These are phyloP conservation scores for Myiozetetes cayanensis DNA, from an alignment of 2,113 vertebrate species.

Conservation along the genomic window DNA sequence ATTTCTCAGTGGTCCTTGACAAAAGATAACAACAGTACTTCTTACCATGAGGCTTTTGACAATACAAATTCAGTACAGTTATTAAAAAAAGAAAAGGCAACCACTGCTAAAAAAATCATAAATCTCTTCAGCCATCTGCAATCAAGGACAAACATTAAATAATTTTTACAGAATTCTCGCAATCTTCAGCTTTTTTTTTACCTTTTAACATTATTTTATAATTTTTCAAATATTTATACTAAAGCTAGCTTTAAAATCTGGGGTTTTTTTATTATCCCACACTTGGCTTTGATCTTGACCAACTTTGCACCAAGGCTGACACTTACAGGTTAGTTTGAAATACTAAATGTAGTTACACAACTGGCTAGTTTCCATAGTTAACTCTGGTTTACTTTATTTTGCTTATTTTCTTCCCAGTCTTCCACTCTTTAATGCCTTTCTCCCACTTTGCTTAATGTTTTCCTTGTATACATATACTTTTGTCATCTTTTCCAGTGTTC, in stretches of 20 bases:
- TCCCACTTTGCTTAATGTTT: background rate
- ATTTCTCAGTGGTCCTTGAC: background rate
- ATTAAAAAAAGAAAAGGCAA: background rate
- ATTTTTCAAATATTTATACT: background rate
- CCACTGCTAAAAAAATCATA: background rate
- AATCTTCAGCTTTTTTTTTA: background rate
- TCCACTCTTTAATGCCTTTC: background rate
- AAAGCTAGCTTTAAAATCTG: background rate
- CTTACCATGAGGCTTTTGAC: background rate
- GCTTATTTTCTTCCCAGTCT: background rate
- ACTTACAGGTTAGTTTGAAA: background rate
- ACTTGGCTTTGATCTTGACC: background rate
- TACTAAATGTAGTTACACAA: background rate
- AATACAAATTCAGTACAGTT: background rate
- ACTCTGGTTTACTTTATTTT: background rate
- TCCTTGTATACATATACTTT: background rate
- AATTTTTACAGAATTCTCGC: background rate
- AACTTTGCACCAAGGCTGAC: background rate
- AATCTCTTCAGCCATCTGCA: background rate
- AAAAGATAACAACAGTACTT: background rate
- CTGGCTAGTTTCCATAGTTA: background rate
- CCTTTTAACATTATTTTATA: background rate
- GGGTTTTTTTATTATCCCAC: background rate
- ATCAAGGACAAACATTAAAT: background rate
- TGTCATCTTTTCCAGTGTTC: background rate